Evolutionary conservation across 1,140 invertebrate species (phyloP), one percentile per base, ranked within the genome.

Genomic region (Temnothorax curvispinosus): DNA sequence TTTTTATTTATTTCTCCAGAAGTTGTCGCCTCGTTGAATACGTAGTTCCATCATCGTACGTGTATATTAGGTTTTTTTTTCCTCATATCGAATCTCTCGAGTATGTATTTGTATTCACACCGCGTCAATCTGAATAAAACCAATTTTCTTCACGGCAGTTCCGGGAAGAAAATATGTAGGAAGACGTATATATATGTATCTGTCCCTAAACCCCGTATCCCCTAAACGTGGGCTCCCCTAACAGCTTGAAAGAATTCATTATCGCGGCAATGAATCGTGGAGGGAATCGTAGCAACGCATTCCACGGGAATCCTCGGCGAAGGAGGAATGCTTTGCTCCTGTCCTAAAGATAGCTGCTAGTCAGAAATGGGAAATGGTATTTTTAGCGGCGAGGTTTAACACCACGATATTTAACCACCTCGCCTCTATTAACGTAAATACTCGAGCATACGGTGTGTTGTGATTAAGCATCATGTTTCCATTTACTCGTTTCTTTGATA

Each of bases 361-460:
- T 32, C 58, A 81, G 77, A 85, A 90, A 90, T 76, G 58, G n/a
- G 41, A 13, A 80, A 18, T 27, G 27, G 47, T 90, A 90, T 90
- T 90, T 90, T 89, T 90, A 90, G 88, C 80, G n/a, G 18, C 27
- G 7, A 58, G 58, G 67, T 74, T 88, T 88, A 50, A 18, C 21
- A 50, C 44, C 62, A 77, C 58, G 56, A 89, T 84, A 64, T 67
- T 72, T 86, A 78, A 56, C 21, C 52, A 21, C 7, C 41, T 18
- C 11, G 18, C 38, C 50, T 71, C 77, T 60, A 87, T 87, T 86
- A 72, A 64, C 27, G 77, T 87, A 78, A 90, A 82, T 76, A 54
- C 52, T 38, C 18, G 6, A 15, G 18, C 44, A 52, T 67, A 52
- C 7, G 65, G 65, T 69, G 35, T 60, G 41, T 75, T 50, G 38